Conservation (phyloP, 2,797 vertebrate genomes). For the Enteromius paludinosus region DNA sequence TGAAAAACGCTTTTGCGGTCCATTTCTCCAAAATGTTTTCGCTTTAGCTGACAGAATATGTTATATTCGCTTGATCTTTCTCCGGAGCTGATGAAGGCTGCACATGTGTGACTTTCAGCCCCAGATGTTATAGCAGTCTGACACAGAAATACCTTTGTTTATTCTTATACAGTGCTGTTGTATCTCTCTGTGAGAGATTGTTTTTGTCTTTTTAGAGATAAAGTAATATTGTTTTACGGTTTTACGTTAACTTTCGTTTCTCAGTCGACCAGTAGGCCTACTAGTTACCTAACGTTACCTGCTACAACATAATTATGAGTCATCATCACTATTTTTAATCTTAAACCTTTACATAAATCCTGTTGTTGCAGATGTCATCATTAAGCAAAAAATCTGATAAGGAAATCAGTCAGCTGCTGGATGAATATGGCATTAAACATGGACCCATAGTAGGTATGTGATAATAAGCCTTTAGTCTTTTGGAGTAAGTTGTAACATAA, state of each 20-base stretch:
- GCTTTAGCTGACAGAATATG: background rate
- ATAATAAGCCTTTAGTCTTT: background rate
- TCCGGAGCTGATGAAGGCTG: background rate
- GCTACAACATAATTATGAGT: background rate
- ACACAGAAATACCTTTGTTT: background rate
- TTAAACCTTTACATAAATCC: background rate
- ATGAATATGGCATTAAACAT: constrained; percentile 75
- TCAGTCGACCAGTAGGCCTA: constrained; percentile 3
- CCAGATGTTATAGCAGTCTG: constrained; percentile 30
- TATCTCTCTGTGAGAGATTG: background rate
- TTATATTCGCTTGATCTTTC: background rate
- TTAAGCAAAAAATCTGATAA: constrained; percentile 67
- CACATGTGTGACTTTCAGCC: constrained; percentile 22
- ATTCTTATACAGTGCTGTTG: background rate
- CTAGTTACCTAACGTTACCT: background rate
- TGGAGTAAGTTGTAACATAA: background rate
- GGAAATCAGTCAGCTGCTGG: constrained; percentile 69
- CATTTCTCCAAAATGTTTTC: background rate
- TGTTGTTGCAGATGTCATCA: constrained; percentile 61
- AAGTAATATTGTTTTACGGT: background rate
- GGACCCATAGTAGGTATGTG: constrained; percentile 76
- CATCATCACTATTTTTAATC: background rate
- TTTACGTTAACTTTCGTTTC: background rate
- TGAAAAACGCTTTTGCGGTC: background rate
- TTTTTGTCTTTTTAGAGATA: background rate